phyloP scores from a whole-genome alignment of 2,113 vertebrate species.

The Upupa epops region DNA sequence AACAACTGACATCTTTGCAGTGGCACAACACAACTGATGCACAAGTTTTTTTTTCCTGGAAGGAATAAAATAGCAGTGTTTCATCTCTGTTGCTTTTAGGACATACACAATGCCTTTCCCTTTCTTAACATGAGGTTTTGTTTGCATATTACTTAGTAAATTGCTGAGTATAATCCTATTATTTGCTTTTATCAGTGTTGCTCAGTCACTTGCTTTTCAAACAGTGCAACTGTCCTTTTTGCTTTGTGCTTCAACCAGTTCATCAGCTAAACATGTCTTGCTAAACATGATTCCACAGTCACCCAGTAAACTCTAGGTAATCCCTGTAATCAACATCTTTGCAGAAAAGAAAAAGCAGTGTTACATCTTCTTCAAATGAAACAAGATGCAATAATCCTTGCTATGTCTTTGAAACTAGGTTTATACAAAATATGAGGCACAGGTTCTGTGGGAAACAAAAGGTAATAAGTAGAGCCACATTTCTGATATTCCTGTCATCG shows the following conservation, averaged over 20 bases:
- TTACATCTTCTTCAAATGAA: not conserved
- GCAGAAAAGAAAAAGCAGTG: not conserved
- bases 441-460: not conserved
- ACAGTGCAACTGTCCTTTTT: fast-evolving
- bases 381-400: not conserved
- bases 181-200: not conserved
- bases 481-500: not conserved
- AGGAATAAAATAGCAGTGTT: not conserved
- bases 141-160: not conserved
- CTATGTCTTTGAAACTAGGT: not conserved
- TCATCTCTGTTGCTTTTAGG: not conserved
- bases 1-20: not conserved
- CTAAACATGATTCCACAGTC: not conserved
- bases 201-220: not conserved
- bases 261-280: not conserved
- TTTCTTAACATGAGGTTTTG: not conserved
- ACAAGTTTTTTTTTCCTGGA: not conserved
- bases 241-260: not conserved
- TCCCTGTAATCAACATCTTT: not conserved
- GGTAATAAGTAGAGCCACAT: not conserved
- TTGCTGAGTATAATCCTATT: not conserved
- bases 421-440: not conserved
- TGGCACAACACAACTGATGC: not conserved
- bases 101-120: not conserved
- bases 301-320: not conserved